A percentile compares a stretch with the other conserved stretches of the same genome.
Conservation (phyloP, 92 coral and sea anemone species). For the Parazoanthus atlanticus region DNA sequence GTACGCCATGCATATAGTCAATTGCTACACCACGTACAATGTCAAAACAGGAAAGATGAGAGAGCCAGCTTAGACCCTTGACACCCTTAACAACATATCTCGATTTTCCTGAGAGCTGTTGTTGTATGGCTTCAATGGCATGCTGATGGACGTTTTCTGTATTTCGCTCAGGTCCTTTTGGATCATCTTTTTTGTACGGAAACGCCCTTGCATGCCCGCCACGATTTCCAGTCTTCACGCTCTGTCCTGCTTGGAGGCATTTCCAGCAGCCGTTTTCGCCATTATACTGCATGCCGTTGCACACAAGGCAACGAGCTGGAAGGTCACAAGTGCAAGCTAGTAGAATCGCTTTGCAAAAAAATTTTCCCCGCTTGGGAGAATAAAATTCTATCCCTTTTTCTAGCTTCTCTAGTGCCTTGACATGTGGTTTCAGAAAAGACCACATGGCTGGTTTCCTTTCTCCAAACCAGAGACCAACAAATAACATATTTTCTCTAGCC, state of each 20-base stretch:
- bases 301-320: constrained; percentile 71
- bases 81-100: constrained; percentile 51
- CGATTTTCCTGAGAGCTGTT: constrained; percentile 28
- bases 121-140: constrained; percentile 47
- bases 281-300: constrained; percentile 74
- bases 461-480: constrained; percentile 80
- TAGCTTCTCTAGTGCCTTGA: constrained; percentile 44
- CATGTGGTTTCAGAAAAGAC: constrained; percentile 62
- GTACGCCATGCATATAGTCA: constrained; percentile 80
- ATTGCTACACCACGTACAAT: constrained; percentile 61
- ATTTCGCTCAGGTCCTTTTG: constrained; percentile 69
- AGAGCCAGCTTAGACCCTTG: constrained; percentile 64
- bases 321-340: constrained; percentile 58
- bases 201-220: constrained; percentile 36
- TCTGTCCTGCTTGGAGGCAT: constrained; percentile 68
- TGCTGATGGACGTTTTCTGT: constrained; percentile 30
- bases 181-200: constrained; percentile 53
- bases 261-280: constrained; percentile 74
- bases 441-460: constrained; percentile 70
- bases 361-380: constrained; percentile 56
- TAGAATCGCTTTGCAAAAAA: constrained; percentile 52
- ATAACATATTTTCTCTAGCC: constrained; percentile 68
- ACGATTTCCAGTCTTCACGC: constrained; percentile 49
- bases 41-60: constrained; percentile 44
- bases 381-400: constrained; percentile 62